These are phyloP conservation scores for Cheilosia vulpina DNA, from an alignment of 2,888 invertebrate genomes.

Conservation along the genomic window DNA sequence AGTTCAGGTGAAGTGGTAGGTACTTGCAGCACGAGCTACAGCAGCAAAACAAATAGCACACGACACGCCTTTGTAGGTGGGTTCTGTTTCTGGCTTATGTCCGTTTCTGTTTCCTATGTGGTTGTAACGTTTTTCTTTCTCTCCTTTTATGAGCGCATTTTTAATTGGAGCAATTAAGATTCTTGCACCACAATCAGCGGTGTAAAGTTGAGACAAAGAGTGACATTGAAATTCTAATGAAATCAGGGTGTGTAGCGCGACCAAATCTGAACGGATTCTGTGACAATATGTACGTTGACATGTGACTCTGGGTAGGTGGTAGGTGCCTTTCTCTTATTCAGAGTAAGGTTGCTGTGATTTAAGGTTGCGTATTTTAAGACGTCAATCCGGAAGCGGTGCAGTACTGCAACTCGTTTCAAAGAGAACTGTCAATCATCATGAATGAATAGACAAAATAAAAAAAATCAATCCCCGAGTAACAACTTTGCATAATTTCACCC, in stretches of 20 bases:
- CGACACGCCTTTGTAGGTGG: constrained; percentile 63
- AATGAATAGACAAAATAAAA: not conserved
- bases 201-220: constrained; percentile 20
- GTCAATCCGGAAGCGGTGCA: constrained; percentile 24
- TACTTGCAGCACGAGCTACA: constrained; percentile 40
- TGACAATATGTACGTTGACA: too few species aligned
- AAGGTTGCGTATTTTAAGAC: not conserved
- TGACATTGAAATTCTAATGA: constrained; percentile 59
- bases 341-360: not conserved
- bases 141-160: constrained; percentile 25
- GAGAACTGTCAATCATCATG: not conserved
- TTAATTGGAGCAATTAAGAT: constrained; percentile 57
- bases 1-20: constrained; percentile 16
- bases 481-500: constrained; percentile 11
- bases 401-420: not conserved
- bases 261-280: constrained; percentile 13
- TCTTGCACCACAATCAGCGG: constrained; percentile 34
- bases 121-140: constrained; percentile 8
- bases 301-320: not conserved
- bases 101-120: not conserved
- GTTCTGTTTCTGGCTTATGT: constrained; percentile 14
- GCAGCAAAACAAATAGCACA: constrained; percentile 30
- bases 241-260: constrained; percentile 53
- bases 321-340: constrained; percentile 49
- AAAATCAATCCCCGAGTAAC: not conserved